Evolutionary conservation across 2,797 vertebrate species (phyloP).

Genomic region (Karalla daura): DNA sequence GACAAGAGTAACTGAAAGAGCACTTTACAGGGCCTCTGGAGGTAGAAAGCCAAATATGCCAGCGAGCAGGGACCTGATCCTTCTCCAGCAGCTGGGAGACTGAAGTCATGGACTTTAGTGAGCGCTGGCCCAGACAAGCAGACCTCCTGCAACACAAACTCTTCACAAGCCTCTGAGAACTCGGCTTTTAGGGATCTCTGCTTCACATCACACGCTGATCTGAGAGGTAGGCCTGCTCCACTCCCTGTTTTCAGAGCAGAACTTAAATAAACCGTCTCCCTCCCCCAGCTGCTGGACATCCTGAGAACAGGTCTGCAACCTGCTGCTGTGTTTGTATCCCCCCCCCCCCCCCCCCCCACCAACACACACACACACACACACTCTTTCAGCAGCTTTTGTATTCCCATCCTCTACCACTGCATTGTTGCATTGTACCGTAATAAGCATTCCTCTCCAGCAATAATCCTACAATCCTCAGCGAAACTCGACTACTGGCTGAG

Average conservation of each 20-base stretch:
- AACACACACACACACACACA: no score
- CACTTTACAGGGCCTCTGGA: slow-evolving; percentile 30
- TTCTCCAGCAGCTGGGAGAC: slow-evolving; percentile 38
- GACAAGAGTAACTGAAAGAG: slow-evolving; percentile 28
- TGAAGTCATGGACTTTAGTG: slow-evolving; percentile 26
- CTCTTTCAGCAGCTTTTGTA: not conserved
- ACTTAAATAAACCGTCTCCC: slow-evolving; percentile 63
- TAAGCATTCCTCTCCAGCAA: not conserved
- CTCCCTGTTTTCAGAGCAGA: slow-evolving; percentile 66
- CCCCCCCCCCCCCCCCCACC: slow-evolving; percentile 21
- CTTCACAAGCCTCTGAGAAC: slow-evolving; percentile 20
- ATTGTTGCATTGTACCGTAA: not conserved
- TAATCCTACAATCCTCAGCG: slow-evolving; percentile 21
- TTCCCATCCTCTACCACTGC: not conserved
- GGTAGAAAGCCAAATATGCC: slow-evolving; percentile 8
- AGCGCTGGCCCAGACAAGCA: slow-evolving; percentile 17
- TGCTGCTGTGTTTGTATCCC: slow-evolving; percentile 37
- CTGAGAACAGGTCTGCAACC: slow-evolving; percentile 43
- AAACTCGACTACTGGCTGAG: slow-evolving; percentile 39
- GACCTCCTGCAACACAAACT: slow-evolving; percentile 7
- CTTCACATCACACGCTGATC: slow-evolving; percentile 57
- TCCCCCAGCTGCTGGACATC: slow-evolving; percentile 19
- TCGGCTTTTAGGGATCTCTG: slow-evolving; percentile 38
- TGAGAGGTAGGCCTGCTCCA: slow-evolving; percentile 41
- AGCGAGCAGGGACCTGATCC: slow-evolving; percentile 42